Conservation (phyloP, 2,113 vertebrate species). For the Ploceus nigricollis region DNA sequence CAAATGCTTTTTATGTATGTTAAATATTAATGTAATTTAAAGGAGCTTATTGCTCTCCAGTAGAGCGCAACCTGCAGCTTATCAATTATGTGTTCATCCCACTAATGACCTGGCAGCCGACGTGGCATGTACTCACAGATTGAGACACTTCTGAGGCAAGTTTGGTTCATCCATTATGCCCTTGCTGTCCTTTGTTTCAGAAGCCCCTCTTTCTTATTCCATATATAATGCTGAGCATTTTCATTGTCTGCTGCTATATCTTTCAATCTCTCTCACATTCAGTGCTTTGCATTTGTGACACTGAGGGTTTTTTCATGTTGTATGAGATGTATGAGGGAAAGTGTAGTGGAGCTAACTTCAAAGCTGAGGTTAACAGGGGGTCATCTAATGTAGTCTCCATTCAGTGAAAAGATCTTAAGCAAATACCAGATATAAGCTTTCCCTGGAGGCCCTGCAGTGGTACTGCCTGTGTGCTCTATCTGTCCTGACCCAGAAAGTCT, state of each 20-base stretch:
- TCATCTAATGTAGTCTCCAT: neutral
- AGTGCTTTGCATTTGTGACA: neutral
- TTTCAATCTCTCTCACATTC: neutral
- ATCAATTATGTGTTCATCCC: constrained; percentile 42
- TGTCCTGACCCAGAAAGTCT: constrained; percentile 24
- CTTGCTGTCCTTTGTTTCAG: neutral
- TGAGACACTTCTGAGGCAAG: neutral
- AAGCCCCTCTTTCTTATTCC: neutral
- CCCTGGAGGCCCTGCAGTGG: neutral
- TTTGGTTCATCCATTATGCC: neutral
- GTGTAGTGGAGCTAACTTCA: neutral
- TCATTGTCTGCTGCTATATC: neutral
- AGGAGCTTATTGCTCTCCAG: constrained; percentile 28
- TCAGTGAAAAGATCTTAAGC: neutral
- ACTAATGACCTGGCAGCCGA: neutral
- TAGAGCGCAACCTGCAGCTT: neutral
- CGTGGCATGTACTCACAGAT: neutral
- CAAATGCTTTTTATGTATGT: constrained; percentile 22
- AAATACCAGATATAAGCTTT: neutral
- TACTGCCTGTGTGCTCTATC: neutral
- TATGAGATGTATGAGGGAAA: neutral
- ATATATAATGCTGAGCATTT: neutral
- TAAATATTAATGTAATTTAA: constrained; percentile 55
- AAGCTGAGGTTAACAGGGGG: neutral
- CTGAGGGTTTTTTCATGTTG: neutral